Conservation (phyloP, 2,797 vertebrate species). For the Nannoperca obscura region DNA sequence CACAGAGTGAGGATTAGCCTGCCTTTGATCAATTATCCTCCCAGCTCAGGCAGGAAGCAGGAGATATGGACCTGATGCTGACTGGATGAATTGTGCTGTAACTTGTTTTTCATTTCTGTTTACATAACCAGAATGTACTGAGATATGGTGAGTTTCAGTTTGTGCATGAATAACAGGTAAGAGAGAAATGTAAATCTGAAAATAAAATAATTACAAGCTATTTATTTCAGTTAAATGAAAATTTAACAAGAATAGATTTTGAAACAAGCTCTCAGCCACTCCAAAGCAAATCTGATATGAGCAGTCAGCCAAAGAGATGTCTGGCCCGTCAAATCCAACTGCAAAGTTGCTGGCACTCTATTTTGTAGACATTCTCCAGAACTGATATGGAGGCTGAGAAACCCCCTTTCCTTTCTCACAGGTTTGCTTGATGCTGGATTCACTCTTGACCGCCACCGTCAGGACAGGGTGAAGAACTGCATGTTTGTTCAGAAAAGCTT, state of each 20-base stretch:
- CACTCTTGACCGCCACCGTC: constrained; percentile 58
- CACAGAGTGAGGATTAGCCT: constrained; percentile 60
- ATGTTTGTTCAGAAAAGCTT: constrained; percentile 1
- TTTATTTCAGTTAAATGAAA: constrained; percentile 30
- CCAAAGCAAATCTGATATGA: constrained; percentile 47
- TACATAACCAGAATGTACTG: constrained; percentile 38
- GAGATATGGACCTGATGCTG: constrained; percentile 45
- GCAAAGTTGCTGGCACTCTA: constrained; percentile 36
- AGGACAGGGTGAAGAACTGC: constrained; percentile 55
- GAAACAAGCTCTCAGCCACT: constrained; percentile 7
- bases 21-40: constrained; percentile 74
- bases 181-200: constrained; percentile 6
- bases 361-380: constrained; percentile 54
- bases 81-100: constrained; percentile 56
- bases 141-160: constrained; percentile 26
- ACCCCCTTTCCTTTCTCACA: constrained; percentile 30
- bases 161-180: constrained; percentile 19
- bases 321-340: constrained; percentile 58
- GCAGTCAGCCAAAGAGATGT: constrained; percentile 39
- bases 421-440: neutral
- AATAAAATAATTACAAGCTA: constrained; percentile 29
- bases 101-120: constrained; percentile 61
- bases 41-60: constrained; percentile 61
- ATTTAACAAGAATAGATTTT: constrained; percentile 24
- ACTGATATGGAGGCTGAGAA: constrained; percentile 44